These are phyloP conservation scores for Brachypterus glaber DNA, from an alignment of 2,888 invertebrate genomes.

Conservation along the genomic window DNA sequence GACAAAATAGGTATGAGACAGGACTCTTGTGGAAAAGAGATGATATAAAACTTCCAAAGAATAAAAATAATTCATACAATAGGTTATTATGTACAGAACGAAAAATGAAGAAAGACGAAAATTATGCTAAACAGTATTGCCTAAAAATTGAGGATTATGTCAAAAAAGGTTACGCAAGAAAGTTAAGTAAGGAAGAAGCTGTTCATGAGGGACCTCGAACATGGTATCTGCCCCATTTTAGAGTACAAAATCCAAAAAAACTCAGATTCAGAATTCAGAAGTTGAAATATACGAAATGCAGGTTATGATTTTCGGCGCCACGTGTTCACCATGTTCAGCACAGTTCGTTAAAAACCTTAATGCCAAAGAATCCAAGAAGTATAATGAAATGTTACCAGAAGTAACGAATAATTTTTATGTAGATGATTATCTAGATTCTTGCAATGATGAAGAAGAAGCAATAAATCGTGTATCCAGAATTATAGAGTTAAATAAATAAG, in stretches of 20 bases:
- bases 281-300: constrained; percentile 21
- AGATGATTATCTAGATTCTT: constrained; percentile 26
- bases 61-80: no score
- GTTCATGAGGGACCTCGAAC: not conserved
- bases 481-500: no score
- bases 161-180: constrained; percentile 5
- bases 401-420: constrained; percentile 26
- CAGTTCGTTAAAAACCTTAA: constrained; percentile 17
- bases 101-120: constrained; percentile 5
- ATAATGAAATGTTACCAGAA: constrained; percentile 21
- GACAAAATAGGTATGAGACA: no score
- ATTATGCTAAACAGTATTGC: constrained; percentile 2
- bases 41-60: no score
- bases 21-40: no score
- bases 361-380: constrained; percentile 17
- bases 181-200: constrained; percentile 4
- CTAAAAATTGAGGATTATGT: constrained; percentile 7
- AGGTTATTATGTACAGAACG: constrained; percentile 5
- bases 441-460: constrained; percentile 18
- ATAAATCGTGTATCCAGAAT: no score
- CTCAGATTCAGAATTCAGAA: not conserved
- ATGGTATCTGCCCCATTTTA: constrained; percentile 8
- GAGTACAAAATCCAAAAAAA: constrained; percentile 1
- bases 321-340: no score
- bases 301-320: constrained; percentile 4